Conservation (phyloP, 1,140 invertebrate genomes). For the Nixonia krombeini region DNA sequence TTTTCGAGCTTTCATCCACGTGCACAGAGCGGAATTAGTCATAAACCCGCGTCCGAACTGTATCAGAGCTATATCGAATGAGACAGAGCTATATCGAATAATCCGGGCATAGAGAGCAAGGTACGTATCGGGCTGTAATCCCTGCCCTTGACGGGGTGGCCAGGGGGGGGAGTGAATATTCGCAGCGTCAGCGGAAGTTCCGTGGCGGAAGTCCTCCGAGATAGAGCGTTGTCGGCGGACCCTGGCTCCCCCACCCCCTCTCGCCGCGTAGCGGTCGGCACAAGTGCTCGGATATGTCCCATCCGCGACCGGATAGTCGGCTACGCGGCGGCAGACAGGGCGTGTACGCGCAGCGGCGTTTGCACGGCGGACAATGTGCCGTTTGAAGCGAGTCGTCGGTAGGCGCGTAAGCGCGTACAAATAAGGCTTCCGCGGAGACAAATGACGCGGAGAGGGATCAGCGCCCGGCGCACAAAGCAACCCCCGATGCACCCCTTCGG, state of each 20-base stretch:
- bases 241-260: background rate
- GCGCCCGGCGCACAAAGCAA: conserved; percentile 62
- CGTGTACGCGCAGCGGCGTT: background rate
- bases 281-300: background rate
- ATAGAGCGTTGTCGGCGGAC: conserved; percentile 15
- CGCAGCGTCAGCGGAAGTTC: conserved; percentile 52
- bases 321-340: too few species aligned
- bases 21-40: conserved; percentile 13
- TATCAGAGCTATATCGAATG: conserved; percentile 46
- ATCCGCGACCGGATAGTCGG: background rate
- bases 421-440: conserved; percentile 61
- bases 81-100: conserved; percentile 48
- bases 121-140: conserved; percentile 33
- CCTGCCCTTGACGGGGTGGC: conserved; percentile 28
- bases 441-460: conserved; percentile 67
- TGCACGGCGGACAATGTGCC: conserved; percentile 13
- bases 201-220: conserved; percentile 31
- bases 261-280: background rate
- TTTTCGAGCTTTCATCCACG: too few species aligned
- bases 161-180: conserved; percentile 46
- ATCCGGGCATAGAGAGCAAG: conserved; percentile 26
- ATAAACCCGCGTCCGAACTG: conserved; percentile 18
- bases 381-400: conserved; percentile 7
- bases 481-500: conserved; percentile 56
- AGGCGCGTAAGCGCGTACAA: conserved; percentile 50